Evolutionary conservation across 2,113 vertebrate species (phyloP), one percentile per base, ranked within the genome.

Genomic region (Heliornis fulica): DNA sequence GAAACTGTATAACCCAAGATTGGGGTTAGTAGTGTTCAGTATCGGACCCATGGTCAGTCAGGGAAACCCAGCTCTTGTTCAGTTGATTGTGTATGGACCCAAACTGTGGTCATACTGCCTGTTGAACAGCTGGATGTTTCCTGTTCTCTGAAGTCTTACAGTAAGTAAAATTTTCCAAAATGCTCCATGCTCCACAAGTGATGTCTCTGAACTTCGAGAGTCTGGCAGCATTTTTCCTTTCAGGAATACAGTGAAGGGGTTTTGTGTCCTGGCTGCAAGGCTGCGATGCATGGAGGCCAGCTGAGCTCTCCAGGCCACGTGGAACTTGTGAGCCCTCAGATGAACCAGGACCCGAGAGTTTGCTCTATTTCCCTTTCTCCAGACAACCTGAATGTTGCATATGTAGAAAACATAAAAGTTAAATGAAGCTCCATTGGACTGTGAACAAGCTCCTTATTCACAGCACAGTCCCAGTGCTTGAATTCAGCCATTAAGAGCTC

Each of bases 1-100:
- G 51, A 66, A 78, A 53, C n/a, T 0, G 0, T 45, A 18, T 34
- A 45, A 68, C 54, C 38, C 0, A 0, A 64, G 43, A 10, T 48
- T 36, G 51, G 32, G 64, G 28, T 59, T 31, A 31, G 45, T 6
- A 31, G 43, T n/a, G 83, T 54, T 77, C 77, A 40, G 5, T 54
- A 53, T 40, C 69, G 74, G 72, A 38, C 40, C 48, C 54, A 8
- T 26, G 57, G 13, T 70, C 74, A 83, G 38, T 91, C 84, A 43
- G 40, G 81, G 63, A 86, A 68, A 54, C 13, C 48, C n/a, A 7
- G 60, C 45, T 54, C 65, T 65, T 59, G 11, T 66, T 57, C 23
- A 46, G 11, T 21, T 60, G 19, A 32, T 48, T 31, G 40, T 29
- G 18, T 40, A 14, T 22, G 31, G 72, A 64, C 38, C 54, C n/a